Evolutionary conservation across 1,140 invertebrate genomes (phyloP), one percentile per base, ranked within the genome.

Genomic region (Leptopilina boulardi): DNA sequence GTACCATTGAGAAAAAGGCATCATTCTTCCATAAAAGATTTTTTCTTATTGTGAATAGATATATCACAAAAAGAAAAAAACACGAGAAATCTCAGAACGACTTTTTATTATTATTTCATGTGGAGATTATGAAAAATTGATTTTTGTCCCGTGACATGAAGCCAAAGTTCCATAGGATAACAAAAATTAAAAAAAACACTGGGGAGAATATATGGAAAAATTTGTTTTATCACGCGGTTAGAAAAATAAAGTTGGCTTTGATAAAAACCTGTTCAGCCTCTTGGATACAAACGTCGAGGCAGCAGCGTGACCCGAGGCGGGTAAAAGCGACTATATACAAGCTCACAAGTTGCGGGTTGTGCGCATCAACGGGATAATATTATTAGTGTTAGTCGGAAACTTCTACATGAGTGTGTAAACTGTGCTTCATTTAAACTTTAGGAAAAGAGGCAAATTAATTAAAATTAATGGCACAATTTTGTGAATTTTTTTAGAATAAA

Each of bases 41-140:
- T 9, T 38, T 8, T 71, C 26, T 54, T 10, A 3, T 42, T 47
- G 38, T 71, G 41, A 44, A 71, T 54, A 54, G n/a, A 21, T 26
- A 76, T 72, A 19, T 26, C 19, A 26, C 13, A 59, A 15, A 9
- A 54, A 42, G 34, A 72, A 76, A 66, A 71, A 71, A 18, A 44
- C 38, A 59, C 34, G 34, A 26, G 13, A 13, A 59, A 34, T 0
- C 2, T 26, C 21, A 26, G 21, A 5, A 13, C 51, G 74, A 44
- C 18, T 56, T 70, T 54, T 19, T 30, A 72, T 41, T 72, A 26
- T 70, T 51, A 56, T 42, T 70, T 30, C 34, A 30, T 71, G 34
- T 72, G 26, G 70, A 76, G 70, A 76, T 56, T 66, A 76, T 72
- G 47, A 72, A 54, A 71, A 54, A 72, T 72, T 76, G 70, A 72